Evolutionary conservation across 2,797 vertebrate genomes (phyloP).

Genomic region (Rhabdophis nuchalis): DNA sequence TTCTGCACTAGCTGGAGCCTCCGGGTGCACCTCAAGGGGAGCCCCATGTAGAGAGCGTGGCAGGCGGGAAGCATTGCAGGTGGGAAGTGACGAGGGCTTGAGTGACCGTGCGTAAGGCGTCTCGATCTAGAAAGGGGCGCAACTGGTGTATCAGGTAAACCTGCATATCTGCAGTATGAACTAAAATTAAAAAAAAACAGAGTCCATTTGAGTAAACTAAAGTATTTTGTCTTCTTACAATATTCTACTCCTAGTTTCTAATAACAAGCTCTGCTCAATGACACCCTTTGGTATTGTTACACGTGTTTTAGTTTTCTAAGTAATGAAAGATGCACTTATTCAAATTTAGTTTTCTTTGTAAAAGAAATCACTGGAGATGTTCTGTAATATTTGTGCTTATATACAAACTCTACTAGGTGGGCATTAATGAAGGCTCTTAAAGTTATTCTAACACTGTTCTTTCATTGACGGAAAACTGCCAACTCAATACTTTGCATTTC

Average conservation of each 20-base stretch:
- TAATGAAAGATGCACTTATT: not conserved
- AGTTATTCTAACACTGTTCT: not conserved
- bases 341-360: not conserved
- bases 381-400: not conserved
- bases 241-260: not conserved
- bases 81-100: too few relatives aligned
- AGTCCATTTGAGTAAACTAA: constrained; percentile 10
- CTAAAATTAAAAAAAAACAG: not conserved
- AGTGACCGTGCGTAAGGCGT: too few relatives aligned
- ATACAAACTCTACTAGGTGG: not conserved
- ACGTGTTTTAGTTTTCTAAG: not conserved
- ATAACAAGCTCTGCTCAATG: not conserved
- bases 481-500: not conserved
- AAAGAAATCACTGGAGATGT: not conserved
- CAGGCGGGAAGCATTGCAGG: too few relatives aligned
- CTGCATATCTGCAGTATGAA: not conserved
- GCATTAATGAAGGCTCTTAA: not conserved
- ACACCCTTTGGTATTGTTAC: not conserved
- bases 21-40: too few relatives aligned
- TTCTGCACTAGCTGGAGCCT: too few relatives aligned
- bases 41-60: too few relatives aligned
- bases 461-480: not conserved
- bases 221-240: constrained; percentile 25
- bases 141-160: too few relatives aligned
- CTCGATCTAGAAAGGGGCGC: too few relatives aligned